Base-by-base conservation (phyloP, 2,113 vertebrate species). In the Zapus hudsonius region DNA sequence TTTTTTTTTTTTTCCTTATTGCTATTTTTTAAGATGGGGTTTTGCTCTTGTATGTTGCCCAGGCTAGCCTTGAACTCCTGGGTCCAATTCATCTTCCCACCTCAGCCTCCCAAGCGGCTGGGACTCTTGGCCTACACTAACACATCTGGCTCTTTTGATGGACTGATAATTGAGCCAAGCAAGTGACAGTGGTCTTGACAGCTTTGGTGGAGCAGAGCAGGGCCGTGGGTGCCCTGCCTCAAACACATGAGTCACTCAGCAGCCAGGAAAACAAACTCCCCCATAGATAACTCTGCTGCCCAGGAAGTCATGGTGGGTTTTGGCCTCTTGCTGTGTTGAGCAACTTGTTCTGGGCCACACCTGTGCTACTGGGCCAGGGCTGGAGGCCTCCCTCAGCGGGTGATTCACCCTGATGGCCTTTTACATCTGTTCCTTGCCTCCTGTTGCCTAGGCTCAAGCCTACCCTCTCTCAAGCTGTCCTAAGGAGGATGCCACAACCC, bases 261-360 rank as follows among this genome's bases (percentile, higher is more conserved):
- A 8, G 17, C 40, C 25, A 19, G 66, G 31, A 29, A 82, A 47
- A 61, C 40, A 13, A 16, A 87, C 40, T 8, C 8, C 44, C 19
- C 38, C 13, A 5, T 52, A 66, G 47, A 69, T 12, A 33, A 55
- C 44, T 8, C 61, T 38, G 75, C 2, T 72, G 25, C 38, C 70
- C 38, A 23, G 81, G 29, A 64, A 52, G 11, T 82, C 31, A 22
- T 40, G 72, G 63, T 4, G 17, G 31, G 16, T 55, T 75, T 79
- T 7, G 19, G 55, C 23, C 38, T 5, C 22, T 23, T 52, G 64
- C 74, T 84, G 22, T 76, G 8, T 38, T 76, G 70, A 55, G 38
- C 10, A 36, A 81, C 5, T 8, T 7, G 36, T 3, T 5, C 0
- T 0, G 52, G 36, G 81, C 6, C 22, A 33, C 19, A 57, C 17